Evolutionary conservation across 2,797 vertebrate species (phyloP).

Genomic region (Galagoides demidoff): DNA sequence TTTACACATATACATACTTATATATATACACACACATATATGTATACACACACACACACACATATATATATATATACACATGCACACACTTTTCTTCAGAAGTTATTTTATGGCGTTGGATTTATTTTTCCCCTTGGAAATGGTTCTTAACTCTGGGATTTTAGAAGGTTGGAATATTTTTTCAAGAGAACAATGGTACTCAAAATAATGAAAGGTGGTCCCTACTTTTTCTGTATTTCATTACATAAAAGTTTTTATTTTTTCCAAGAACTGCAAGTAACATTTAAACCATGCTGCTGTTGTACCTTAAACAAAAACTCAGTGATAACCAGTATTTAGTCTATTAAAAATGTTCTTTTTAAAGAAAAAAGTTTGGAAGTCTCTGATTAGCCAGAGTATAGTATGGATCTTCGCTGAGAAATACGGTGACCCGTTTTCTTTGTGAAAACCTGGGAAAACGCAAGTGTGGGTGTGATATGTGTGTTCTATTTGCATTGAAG

Average conservation of each 20-base stretch:
- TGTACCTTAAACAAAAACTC: constrained; percentile 78
- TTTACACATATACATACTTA: not conserved
- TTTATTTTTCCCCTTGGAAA: not conserved
- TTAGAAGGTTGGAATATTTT: constrained; percentile 55
- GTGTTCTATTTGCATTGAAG: constrained; percentile 87
- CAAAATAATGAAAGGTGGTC: constrained; percentile 69
- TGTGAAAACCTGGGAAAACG: constrained; percentile 73
- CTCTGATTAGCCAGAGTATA: constrained; percentile 77
- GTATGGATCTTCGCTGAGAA: constrained; percentile 62
- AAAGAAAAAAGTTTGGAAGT: constrained; percentile 64
- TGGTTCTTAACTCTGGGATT: constrained; percentile 59
- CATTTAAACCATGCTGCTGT: constrained; percentile 78
- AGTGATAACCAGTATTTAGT: constrained; percentile 74
- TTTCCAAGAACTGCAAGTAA: constrained; percentile 67
- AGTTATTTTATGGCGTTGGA: not conserved
- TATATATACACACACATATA: not conserved
- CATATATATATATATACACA: not conserved
- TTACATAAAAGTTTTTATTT: constrained; percentile 70
- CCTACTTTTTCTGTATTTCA: constrained; percentile 60
- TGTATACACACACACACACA: not conserved
- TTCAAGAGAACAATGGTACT: constrained; percentile 58
- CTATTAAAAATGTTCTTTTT: constrained; percentile 70
- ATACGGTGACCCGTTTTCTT: constrained; percentile 74
- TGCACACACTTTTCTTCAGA: constrained; percentile 36
- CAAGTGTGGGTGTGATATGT: constrained; percentile 84